Evolutionary conservation across 2,888 invertebrate species (phyloP), one percentile per base, ranked within the genome.

Genomic region (Macaria notata): DNA sequence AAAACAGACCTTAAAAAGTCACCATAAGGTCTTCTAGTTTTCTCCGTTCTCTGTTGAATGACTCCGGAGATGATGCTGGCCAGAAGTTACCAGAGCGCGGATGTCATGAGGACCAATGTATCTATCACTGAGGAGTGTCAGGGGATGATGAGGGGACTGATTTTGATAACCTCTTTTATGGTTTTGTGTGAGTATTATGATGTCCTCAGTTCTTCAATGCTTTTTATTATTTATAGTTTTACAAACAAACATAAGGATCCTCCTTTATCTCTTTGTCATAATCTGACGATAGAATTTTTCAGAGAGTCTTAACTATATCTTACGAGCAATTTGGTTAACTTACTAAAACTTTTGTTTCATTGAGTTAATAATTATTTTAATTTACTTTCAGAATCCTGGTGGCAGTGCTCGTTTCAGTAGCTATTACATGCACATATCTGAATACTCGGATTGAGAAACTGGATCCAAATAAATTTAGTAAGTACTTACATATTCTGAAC

Each of bases 31-130:
- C 81, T 0, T 76, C 83, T 0, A 93, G 93, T 65, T 69, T 72
- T 0, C 73, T 84, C 0, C 64, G 57, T 0, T 81, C 88, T 0
- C 88, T 0, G 83, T 88, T 9, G 81, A 83, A 44, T 72, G 75
- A 0, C 67, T 90, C 33, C 72, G 3, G 68, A 71, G 1, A 73
- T 81, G 2, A 72, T 89, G 73, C 75, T 90, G 5, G 78, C 83
- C 2, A 78, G 83, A 41, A 89, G 88, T 64, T 86, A 90, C 44
- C 81, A 89, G 0, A 86, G 84, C 0, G 75, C 81, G 0, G 85
- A 86, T 0, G 86, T 88, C 3, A 72, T 90, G 63, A 72, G 71
- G 1, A 76, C 86, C 0, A 73, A 72, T 44, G 84, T 90, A 48
- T 65, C 75, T 0, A 68, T 84, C 38, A 72, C 69, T 0, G 83